A percentile compares a stretch with the other conserved stretches of the same genome.
phyloP scores from a whole-genome alignment of 2,888 invertebrate genomes.

The Melipona beecheii region DNA sequence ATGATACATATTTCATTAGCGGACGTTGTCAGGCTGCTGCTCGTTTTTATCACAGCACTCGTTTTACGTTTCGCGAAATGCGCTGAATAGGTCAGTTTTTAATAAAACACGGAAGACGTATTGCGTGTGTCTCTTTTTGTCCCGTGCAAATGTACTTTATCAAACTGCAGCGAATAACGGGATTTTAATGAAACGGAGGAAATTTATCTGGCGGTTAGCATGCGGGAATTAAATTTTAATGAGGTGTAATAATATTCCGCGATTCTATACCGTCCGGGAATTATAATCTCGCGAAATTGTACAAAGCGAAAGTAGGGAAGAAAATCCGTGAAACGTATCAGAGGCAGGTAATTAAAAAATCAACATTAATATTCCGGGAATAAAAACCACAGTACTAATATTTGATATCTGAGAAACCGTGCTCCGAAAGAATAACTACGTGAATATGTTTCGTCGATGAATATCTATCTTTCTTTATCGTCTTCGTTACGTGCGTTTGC shows the following conservation, averaged over 20 bases:
- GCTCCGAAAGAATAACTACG: neutral
- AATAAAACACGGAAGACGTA: neutral
- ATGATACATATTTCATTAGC: constrained; percentile 1
- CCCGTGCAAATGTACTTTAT: neutral
- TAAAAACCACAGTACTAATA: no score
- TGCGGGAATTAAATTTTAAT: constrained; percentile 21
- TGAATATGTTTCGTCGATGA: neutral
- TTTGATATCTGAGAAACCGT: neutral
- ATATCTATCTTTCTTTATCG: no score
- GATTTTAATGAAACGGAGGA: constrained; percentile 24
- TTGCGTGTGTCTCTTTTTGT: neutral
- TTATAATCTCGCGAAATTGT: constrained; percentile 2
- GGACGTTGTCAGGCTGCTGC: neutral
- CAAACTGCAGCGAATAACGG: constrained; percentile 15
- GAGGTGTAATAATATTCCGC: constrained; percentile 12
- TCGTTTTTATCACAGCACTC: neutral
- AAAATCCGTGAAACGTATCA: neutral
- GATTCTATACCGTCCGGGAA: neutral
- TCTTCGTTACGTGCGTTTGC: neutral
- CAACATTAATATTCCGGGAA: no score
- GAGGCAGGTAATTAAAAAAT: neutral
- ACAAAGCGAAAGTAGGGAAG: neutral
- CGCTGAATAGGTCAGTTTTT: neutral
- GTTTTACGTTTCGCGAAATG: neutral
- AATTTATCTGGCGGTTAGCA: constrained; percentile 14